These are phyloP conservation scores for Silvanus unidentatus DNA, from an alignment of 2,888 invertebrate species.

Conservation along the genomic window DNA sequence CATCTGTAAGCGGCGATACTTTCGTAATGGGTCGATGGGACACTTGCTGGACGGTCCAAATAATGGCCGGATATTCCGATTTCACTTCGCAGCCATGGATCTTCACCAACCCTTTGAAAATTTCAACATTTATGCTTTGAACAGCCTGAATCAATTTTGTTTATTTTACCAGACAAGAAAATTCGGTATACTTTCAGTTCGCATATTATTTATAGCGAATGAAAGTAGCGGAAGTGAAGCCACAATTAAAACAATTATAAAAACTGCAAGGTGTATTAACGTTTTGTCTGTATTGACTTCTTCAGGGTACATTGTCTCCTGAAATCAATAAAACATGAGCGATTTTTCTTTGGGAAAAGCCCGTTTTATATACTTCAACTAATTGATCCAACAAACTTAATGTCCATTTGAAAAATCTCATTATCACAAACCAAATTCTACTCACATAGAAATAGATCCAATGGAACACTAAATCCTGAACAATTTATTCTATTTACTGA, in stretches of 20 bases:
- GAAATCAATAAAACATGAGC: too few relatives aligned
- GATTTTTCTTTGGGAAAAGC: not conserved
- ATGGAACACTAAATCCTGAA: constrained; percentile 36
- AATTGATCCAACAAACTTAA: constrained; percentile 20
- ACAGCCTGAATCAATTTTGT: too few relatives aligned
- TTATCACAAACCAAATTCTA: constrained; percentile 34
- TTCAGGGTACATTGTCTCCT: constrained; percentile 15
- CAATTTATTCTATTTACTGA: constrained; percentile 7
- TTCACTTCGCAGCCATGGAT: constrained; percentile 54
- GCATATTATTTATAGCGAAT: constrained; percentile 23
- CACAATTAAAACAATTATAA: constrained; percentile 21
- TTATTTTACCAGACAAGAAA: constrained; percentile 38
- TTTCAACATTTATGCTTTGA: too few relatives aligned
- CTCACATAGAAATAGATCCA: constrained; percentile 37
- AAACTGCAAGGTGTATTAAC: constrained; percentile 22
- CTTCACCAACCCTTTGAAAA: constrained; percentile 53
- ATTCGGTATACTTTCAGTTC: constrained; percentile 33
- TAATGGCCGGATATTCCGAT: constrained; percentile 59
- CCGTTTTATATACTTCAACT: constrained; percentile 17
- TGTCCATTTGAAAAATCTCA: constrained; percentile 27
- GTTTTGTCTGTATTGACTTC: constrained; percentile 25
- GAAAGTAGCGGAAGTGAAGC: constrained; percentile 30
- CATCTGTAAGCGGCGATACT: too few relatives aligned
- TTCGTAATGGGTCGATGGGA: too few relatives aligned
- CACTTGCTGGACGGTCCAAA: constrained; percentile 47